Evolutionary conservation across 2,888 invertebrate species (phyloP), one percentile per base, ranked within the genome.

Genomic region (Notodonta dromedarius): DNA sequence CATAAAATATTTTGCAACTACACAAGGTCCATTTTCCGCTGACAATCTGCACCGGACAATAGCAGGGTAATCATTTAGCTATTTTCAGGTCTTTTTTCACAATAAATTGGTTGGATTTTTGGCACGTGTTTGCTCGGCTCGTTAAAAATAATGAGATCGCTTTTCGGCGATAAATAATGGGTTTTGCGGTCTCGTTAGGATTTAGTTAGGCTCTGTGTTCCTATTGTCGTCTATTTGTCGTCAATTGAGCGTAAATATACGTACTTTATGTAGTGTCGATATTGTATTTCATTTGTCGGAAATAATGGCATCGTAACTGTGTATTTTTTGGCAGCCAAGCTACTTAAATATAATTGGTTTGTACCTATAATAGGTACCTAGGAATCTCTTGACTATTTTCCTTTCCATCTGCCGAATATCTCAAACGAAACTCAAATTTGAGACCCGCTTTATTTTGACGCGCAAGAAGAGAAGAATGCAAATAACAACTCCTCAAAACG

Each of bases 121-220:
- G 87, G 82, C 85, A 84, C 85, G 79, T 78, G 82, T 80, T 80
- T 73, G 69, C 69, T 74, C 66, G 65, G 77, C 85, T 91, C 87
- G 91, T 92, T 91, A 92, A 89, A 92, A 91, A 91, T 92, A 92
- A 92, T 90, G 91, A 90, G 87, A 80, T 80, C 80, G 80, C 78
- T 83, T 83, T 79, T 81, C 59, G 80, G 78, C 80, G 78, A 85
- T 85, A 87, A 86, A 87, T 86, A 84, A 85, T 81, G 80, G 79
- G 77, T 79, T 83, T 77, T 65, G 67, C 62, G 73, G 75, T 74
- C 71, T 79, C 68, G 73, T 74, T 77, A 75, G 73, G 72, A 71
- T 77, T 69, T 74, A 66, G 63, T 74, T 63, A 46, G 65, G 56
- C 39, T 52, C 58, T 70, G 65, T 71, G 67, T 67, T 69, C 64